A percentile compares a stretch with the other conserved stretches of the same genome.
These are phyloP conservation scores for Hydra vulgaris DNA, from an alignment of 30 jellyfish, hydroid and myxozoan species.

Conservation along the genomic window DNA sequence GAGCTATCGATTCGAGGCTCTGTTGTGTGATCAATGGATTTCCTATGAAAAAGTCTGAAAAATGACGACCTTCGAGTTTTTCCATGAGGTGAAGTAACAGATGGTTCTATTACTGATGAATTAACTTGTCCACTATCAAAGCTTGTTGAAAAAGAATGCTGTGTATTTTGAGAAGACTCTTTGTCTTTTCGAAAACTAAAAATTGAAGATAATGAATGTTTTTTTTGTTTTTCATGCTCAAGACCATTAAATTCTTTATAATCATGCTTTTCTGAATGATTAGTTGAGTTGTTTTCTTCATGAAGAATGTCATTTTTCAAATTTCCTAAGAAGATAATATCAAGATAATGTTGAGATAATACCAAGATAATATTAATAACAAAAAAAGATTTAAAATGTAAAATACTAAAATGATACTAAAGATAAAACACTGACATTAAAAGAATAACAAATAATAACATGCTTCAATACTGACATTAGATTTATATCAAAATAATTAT, in stretches of 20 bases:
- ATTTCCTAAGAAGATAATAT: too few relatives aligned
- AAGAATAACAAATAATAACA: too few relatives aligned
- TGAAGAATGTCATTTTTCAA: too few relatives aligned
- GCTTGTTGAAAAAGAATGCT: conserved; percentile 10
- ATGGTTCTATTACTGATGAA: not conserved
- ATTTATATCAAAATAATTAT: too few relatives aligned
- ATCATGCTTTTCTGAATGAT: not conserved
- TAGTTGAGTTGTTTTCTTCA: not conserved
- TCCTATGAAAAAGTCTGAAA: conserved; percentile 10
- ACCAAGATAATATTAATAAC: too few relatives aligned
- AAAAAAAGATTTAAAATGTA: too few relatives aligned
- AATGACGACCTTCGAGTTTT: conserved; percentile 16
- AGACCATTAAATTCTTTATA: conserved; percentile 6
- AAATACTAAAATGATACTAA: too few relatives aligned
- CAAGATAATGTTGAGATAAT: too few relatives aligned
- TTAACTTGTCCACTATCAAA: not conserved
- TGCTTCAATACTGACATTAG: too few relatives aligned
- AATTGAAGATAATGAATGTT: conserved; percentile 13
- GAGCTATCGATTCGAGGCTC: not conserved
- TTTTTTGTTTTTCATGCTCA: conserved; percentile 14
- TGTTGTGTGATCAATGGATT: not conserved
- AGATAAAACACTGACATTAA: too few relatives aligned
- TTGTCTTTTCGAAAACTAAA: conserved; percentile 17
- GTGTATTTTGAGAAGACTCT: not conserved
- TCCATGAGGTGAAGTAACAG: conserved; percentile 8